Conservation (phyloP, 2,888 invertebrate genomes). For the Plusia festucae region DNA sequence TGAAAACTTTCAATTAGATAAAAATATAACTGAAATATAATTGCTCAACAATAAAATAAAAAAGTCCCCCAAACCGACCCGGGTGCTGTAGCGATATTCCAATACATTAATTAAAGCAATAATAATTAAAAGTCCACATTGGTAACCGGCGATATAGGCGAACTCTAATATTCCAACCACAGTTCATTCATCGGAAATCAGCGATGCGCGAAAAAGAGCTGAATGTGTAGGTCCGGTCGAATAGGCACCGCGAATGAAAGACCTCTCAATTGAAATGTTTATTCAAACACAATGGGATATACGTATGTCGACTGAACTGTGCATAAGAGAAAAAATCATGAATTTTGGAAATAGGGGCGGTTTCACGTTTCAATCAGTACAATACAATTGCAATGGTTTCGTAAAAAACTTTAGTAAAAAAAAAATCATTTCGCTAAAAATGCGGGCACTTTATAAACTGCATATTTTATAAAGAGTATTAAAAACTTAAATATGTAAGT, state of each 20-base stretch:
- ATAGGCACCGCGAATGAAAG: constrained; percentile 79
- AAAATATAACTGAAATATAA: too few relatives aligned
- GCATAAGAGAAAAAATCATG: constrained; percentile 39
- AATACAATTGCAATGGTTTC: neutral
- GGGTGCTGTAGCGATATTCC: neutral
- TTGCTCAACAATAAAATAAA: too few relatives aligned
- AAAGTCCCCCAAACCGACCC: neutral
- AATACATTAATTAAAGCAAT: constrained; percentile 31
- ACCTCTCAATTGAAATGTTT: constrained; percentile 84
- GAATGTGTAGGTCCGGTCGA: constrained; percentile 79
- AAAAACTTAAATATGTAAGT: too few relatives aligned
- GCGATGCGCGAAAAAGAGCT: constrained; percentile 81
- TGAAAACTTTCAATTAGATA: too few relatives aligned
- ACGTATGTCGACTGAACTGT: constrained; percentile 67
- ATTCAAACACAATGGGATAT: constrained; percentile 79
- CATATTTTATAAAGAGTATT: too few relatives aligned
- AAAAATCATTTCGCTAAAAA: neutral
- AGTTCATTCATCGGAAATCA: constrained; percentile 80
- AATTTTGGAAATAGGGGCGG: constrained; percentile 3
- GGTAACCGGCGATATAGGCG: constrained; percentile 31
- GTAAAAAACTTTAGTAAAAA: neutral
- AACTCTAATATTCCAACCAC: constrained; percentile 71
- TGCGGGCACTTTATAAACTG: too few relatives aligned
- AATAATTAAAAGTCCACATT: constrained; percentile 54
- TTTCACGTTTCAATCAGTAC: neutral